phyloP scores from a whole-genome alignment of 2,113 vertebrate species.

The Eleginops maclovinus region DNA sequence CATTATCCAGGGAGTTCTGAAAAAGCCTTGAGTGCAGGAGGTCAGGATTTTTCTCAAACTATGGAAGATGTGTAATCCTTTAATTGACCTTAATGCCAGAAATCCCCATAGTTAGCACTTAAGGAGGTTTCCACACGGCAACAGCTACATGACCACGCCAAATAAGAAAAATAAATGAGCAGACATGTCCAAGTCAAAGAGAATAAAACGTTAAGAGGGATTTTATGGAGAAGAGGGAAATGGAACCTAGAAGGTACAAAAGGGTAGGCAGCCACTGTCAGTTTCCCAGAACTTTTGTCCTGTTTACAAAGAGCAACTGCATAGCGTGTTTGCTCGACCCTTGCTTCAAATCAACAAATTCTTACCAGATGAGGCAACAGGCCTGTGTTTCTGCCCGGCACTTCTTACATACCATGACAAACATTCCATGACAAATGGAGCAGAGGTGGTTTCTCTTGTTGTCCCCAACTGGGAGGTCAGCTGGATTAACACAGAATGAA shows the following conservation, averaged over 20 bases:
- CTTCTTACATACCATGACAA: constrained; percentile 77
- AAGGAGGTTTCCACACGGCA: constrained; percentile 34
- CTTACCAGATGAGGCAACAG: constrained; percentile 80
- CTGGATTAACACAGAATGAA: constrained; percentile 53
- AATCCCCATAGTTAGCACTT: constrained; percentile 23
- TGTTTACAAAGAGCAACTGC: constrained; percentile 75
- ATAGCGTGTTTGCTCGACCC: constrained; percentile 71
- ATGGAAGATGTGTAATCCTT: constrained; percentile 50
- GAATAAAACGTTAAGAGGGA: constrained; percentile 9
- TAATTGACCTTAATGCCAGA: constrained; percentile 37
- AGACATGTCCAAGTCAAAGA: not conserved
- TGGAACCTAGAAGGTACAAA: not conserved
- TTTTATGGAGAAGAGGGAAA: constrained; percentile 6
- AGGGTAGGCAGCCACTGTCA: constrained; percentile 29
- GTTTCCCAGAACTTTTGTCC: constrained; percentile 66
- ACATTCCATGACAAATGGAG: constrained; percentile 76
- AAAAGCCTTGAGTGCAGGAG: constrained; percentile 44
- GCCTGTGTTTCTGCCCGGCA: constrained; percentile 71
- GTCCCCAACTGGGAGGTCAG: constrained; percentile 44
- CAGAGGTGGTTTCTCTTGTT: constrained; percentile 47
- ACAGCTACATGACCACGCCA: not conserved
- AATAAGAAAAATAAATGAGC: constrained; percentile 4
- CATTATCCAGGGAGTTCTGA: constrained; percentile 56
- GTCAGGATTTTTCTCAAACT: constrained; percentile 49
- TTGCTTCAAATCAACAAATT: constrained; percentile 80